Base-by-base conservation (phyloP, 2,797 vertebrate genomes). In the Sarcoramphus papa region DNA sequence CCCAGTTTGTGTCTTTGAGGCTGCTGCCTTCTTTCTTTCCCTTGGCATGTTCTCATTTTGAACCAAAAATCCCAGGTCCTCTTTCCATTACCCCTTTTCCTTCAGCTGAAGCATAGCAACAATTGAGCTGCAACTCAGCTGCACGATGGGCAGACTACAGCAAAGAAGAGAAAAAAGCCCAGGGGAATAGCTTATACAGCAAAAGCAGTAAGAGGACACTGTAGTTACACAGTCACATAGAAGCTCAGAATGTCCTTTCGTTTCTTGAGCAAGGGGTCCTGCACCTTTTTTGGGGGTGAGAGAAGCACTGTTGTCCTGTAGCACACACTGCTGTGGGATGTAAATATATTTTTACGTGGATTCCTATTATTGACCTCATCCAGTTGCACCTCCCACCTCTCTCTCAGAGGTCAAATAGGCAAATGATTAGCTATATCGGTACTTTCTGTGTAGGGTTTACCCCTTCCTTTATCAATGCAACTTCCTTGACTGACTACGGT, bases 171-270 rank as follows among this genome's bases (percentile, higher is more conserved):
- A 31, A 24, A 47, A 81, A 72, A 48, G 12, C 28, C 33, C 37
- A 40, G 18, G 45, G 35, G 9, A 74, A 8, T 17, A 37, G 48
- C 23, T 89, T 51, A 3, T 56, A 48, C 24, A 82, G 67, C 27
- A 72, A 69, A 64, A 89, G 28, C 78, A 89, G 14, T 50, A 74
- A 25, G 30, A 27, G 28, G 23, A 25, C 57, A 40, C 35, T 53
- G 33, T 65, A 40, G 27, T 21, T 65, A n/a, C 57, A 40, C 12
- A n/a, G 23, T 43, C 48, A 37, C 0, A 0, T 37, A 70, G 48
- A 89, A 92, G 35, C 64, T 72, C 48, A 53, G 40, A 72, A 80
- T 78, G 50, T 54, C 53, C 22, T 74, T 83, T 60, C 0, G 1
- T 91, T 88, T 87, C 68, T 74, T 37, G 50, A 83, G 25, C 60